Base-by-base conservation (phyloP, 2,888 invertebrate species). In the Philaethria dido region DNA sequence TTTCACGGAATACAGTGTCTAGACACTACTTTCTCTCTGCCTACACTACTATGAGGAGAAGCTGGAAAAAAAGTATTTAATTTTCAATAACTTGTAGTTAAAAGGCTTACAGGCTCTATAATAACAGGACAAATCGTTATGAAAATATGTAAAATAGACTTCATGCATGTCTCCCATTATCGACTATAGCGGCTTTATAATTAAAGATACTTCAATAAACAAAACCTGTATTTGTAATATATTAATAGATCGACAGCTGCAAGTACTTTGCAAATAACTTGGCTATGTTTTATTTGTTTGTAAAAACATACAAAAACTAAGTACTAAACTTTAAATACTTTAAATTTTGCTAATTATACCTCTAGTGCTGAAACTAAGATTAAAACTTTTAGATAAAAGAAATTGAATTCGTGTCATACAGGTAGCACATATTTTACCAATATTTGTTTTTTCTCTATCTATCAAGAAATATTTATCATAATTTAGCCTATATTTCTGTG, bases 191-290 rank as follows among this genome's bases (percentile, higher is more conserved):
- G 13, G 45, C 18, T 6, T 45, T 60, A 60, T 60, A 60, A 47
- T 60, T 60, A 60, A 25, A 45, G 47, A 45, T 33, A 45, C 33
- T 60, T 45, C 33, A 33, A 33, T 60, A 47, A 60, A 47, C 29
- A 45, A 18, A 60, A 29, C 29, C 60, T 14, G 47, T 45, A 47
- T 45, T 45, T 60, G 18, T 60, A 60, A 60, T 60, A 18, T 47
- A 60, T 47, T 60, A 60, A 60, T 60, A 47, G 45, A 60, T 33
- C 29, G 45, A 44, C 60, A 60, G 60, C 45, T 60, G 44, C 60
- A 20, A 42, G 60, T 60, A 45, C 60, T 60, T 60, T 14, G 18
- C 20, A 9, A 13, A 60, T 6, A 18, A 44, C 9, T 25, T 18
- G 0, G 4, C n/a, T 42, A 29, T 29, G 1, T n/a, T 11, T 3